A percentile compares a stretch with the other conserved stretches of the same genome.
phyloP scores from a whole-genome alignment of 2,888 invertebrate species.

The Cosmia pyralina region DNA sequence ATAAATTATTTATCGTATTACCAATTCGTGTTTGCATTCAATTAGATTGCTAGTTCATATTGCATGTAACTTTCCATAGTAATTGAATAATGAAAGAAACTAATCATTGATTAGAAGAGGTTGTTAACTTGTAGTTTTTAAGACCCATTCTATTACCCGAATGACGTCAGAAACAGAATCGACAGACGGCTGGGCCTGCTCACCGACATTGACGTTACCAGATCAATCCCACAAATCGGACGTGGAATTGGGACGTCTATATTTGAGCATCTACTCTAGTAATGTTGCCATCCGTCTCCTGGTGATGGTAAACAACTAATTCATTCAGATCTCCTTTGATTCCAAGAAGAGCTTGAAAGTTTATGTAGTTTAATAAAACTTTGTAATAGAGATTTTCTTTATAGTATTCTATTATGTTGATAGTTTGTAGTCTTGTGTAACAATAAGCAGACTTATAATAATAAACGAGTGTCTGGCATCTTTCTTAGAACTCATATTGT shows the following conservation, averaged over 20 bases:
- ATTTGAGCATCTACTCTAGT: constrained; percentile 30
- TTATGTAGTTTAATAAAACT: constrained; percentile 38
- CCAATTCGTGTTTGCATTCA: constrained; percentile 30
- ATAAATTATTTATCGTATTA: constrained; percentile 39
- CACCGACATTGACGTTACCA: constrained; percentile 17
- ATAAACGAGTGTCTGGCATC: constrained; percentile 45
- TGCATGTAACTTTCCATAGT: constrained; percentile 42
- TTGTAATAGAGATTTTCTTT: constrained; percentile 22
- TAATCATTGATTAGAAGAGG: constrained; percentile 15
- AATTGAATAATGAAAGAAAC: constrained; percentile 21
- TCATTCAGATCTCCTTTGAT: constrained; percentile 40
- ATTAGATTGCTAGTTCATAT: constrained; percentile 28
- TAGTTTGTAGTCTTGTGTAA: constrained; percentile 31
- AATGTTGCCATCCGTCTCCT: constrained; percentile 28
- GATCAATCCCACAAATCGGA: constrained; percentile 35
- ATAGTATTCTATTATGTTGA: constrained; percentile 40
- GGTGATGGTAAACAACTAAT: constrained; percentile 46
- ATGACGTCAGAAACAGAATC: constrained; percentile 36
- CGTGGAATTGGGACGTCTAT: constrained; percentile 45
- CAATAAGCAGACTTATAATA: constrained; percentile 48
- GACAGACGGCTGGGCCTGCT: constrained; percentile 20
- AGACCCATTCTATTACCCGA: constrained; percentile 16
- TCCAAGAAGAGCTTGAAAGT: constrained; percentile 16
- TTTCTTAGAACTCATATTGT: constrained; percentile 51
- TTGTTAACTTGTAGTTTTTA: constrained; percentile 33